Conservation (phyloP, 2,113 vertebrate species). For the Albula glossodonta region DNA sequence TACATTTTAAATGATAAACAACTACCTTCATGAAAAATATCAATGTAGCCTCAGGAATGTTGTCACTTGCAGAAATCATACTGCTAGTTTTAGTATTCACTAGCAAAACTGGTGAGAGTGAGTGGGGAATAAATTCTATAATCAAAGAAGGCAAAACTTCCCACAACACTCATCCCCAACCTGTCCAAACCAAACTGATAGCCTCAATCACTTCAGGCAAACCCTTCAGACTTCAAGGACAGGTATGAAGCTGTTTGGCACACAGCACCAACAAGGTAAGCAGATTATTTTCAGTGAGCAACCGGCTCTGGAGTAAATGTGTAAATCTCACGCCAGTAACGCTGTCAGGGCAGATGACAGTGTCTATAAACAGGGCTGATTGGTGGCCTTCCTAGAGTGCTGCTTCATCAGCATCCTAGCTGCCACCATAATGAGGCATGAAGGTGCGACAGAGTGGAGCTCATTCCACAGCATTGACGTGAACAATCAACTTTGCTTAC, state of each 20-base stretch:
- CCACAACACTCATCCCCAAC: not conserved
- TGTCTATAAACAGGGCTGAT: slow-evolving; percentile 33
- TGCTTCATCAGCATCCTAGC: slow-evolving; percentile 36
- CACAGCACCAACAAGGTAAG: slow-evolving; percentile 12
- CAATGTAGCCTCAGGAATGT: too few relatives aligned
- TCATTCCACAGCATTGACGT: not conserved
- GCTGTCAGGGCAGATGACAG: slow-evolving; percentile 48
- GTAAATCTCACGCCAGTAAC: slow-evolving; percentile 59
- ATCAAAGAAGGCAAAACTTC: not conserved
- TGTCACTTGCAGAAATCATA: too few relatives aligned
- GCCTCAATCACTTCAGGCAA: not conserved
- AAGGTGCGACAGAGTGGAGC: not conserved
- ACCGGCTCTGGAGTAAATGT: slow-evolving; percentile 19
- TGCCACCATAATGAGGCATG: not conserved
- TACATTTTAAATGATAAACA: too few relatives aligned
- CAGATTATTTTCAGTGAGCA: slow-evolving; percentile 41
- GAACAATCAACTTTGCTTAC: slow-evolving; percentile 22
- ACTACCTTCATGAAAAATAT: too few relatives aligned
- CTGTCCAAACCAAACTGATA: not conserved
- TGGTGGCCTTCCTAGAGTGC: slow-evolving; percentile 40
- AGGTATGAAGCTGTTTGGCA: slow-evolving; percentile 39
- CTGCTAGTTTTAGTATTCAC: too few relatives aligned
- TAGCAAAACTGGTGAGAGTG: too few relatives aligned
- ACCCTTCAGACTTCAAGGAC: slow-evolving; percentile 56
- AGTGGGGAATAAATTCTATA: too few relatives aligned